Evolutionary conservation across 2,888 invertebrate genomes (phyloP), one percentile per base, ranked within the genome.

Genomic region (Drosophila algonquin): DNA sequence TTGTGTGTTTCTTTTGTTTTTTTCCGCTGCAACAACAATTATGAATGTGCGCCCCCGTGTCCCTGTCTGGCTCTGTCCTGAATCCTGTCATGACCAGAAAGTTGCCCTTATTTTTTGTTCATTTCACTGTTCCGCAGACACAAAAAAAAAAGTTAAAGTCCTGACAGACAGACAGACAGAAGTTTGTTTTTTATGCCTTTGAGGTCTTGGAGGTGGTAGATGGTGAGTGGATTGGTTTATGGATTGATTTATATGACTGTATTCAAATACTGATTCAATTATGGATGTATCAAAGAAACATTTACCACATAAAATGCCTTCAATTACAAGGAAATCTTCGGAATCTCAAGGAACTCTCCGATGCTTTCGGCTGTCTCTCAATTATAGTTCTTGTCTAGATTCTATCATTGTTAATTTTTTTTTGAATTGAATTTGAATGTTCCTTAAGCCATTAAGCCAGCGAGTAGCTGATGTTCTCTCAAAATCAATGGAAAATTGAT

Each of bases 41-140:
- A 65, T 65, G 65, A 67, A 65, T 35, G 65, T 67, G 70, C 53
- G 24, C 51, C 40, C 40, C 53, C 53, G 3, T 14, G 35, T 40
- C 53, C 0, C 61, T 51, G 56, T 50, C 58, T 56, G 67, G 65
- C 65, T 32, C n/a, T 51, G 67, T 72, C 72, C 72, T 72, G 72
- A 48, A 44, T 53, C 72, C 81, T 88, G 89, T 79, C 88, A 87
- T 62, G 47, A 50, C 68, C 85, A 82, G 76, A 82, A 70, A 64
- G 64, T 73, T 79, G 75, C 68, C 71, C 74, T 75, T 79, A 65
- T 75, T 71, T 74, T 55, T 62, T 56, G 71, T 74, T 58, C 71
- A 72, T 58, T 72, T 72, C 24, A 45, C 45, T 35, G 50, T 44
- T 8, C 7, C 45, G 30, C 53, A 45, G 47, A 55, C 18, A 24